phyloP scores from a whole-genome alignment of 2,888 invertebrate genomes.

The Eupithecia subumbrata region DNA sequence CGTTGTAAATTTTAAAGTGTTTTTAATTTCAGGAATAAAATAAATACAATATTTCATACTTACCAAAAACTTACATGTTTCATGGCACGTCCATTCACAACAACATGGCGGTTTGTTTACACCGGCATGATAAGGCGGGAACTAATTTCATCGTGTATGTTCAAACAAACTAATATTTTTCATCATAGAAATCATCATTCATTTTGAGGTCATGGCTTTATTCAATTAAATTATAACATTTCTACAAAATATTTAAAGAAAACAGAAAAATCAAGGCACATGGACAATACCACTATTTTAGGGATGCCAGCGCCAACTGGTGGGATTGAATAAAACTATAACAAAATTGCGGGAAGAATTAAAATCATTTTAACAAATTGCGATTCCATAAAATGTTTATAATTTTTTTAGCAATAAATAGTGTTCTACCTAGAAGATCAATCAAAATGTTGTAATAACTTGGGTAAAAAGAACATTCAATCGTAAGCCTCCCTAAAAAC shows the following conservation, averaged over 20 bases:
- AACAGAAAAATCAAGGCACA: slow-evolving; percentile 62
- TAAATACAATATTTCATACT: slow-evolving; percentile 43
- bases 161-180: slow-evolving; percentile 43
- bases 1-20: background rate
- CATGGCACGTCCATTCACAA: slow-evolving; percentile 64
- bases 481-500: background rate
- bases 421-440: background rate
- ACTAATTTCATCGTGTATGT: slow-evolving; percentile 63
- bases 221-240: slow-evolving; percentile 59
- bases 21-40: slow-evolving; percentile 14
- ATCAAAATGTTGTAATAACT: background rate
- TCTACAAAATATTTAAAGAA: slow-evolving; percentile 47
- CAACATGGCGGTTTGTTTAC: slow-evolving; percentile 85
- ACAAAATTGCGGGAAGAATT: slow-evolving; percentile 56
- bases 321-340: slow-evolving; percentile 39
- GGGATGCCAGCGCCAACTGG: slow-evolving; percentile 64
- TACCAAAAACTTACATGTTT: slow-evolving; percentile 60
- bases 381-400: background rate
- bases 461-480: background rate
- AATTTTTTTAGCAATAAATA: background rate
- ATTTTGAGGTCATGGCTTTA: slow-evolving; percentile 61
- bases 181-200: slow-evolving; percentile 56
- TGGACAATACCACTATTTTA: slow-evolving; percentile 70
- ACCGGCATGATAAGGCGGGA: slow-evolving; percentile 83
- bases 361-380: slow-evolving; percentile 4